Percentiles rank a stretch among this genome's conserved stretches.
These are phyloP conservation scores for Cyclophora albipunctata DNA, from an alignment of 2,888 invertebrate genomes.

Conservation along the genomic window DNA sequence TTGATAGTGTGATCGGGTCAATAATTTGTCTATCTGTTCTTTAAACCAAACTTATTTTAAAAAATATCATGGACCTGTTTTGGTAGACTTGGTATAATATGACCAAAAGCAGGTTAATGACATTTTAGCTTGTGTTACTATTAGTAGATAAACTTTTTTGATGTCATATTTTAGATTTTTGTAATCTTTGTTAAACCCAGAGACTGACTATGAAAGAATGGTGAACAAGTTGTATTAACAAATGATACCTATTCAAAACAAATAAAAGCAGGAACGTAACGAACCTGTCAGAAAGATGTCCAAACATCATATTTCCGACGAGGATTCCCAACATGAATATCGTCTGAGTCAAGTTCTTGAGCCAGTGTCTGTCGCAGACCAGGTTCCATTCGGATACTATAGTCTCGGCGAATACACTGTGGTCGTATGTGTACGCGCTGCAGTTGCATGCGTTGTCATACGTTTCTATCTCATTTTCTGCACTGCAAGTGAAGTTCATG, in stretches of 20 bases:
- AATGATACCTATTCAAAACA: too few species aligned
- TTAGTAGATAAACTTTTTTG: too few species aligned
- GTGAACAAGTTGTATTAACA: too few species aligned
- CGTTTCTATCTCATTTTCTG: constrained; percentile 28
- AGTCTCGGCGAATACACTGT: constrained; percentile 80
- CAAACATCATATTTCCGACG: constrained; percentile 83
- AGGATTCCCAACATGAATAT: constrained; percentile 86
- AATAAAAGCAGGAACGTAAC: background rate
- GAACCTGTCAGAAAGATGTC: constrained; percentile 84
- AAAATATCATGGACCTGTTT: too few species aligned
- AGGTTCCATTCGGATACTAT: constrained; percentile 86
- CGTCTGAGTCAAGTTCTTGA: constrained; percentile 84
- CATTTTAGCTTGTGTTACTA: too few species aligned
- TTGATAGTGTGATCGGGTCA: background rate
- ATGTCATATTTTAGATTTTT: too few species aligned
- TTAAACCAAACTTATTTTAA: too few species aligned
- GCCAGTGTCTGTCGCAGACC: constrained; percentile 78
- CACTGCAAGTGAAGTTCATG: constrained; percentile 71
- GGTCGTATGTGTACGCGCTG: constrained; percentile 75
- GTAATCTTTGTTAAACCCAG: too few species aligned
- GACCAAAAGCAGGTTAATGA: too few species aligned
- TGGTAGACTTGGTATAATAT: too few species aligned
- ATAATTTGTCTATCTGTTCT: too few species aligned
- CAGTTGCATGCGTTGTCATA: constrained; percentile 76
- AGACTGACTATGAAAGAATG: too few species aligned